phyloP scores from a whole-genome alignment of 2,113 vertebrate species.

The Callaeas wilsoni region DNA sequence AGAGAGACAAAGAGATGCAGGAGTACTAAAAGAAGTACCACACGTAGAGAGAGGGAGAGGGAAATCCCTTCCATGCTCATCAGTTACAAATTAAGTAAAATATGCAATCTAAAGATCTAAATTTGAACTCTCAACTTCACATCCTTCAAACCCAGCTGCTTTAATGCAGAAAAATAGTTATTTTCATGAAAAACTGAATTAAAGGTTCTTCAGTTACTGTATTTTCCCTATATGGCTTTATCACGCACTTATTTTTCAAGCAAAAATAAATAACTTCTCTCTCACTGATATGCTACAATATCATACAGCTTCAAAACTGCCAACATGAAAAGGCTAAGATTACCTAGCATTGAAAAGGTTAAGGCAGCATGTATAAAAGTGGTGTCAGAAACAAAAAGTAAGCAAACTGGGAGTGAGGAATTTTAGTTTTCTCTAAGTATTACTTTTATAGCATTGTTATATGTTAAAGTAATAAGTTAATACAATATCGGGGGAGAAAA shows the following conservation, averaged over 20 bases:
- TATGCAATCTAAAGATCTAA: neutral
- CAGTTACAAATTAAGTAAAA: neutral
- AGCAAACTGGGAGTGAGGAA: neutral
- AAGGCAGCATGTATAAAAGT: neutral
- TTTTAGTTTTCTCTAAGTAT: neutral
- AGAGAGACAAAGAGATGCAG: neutral
- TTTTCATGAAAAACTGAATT: neutral
- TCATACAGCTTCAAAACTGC: neutral
- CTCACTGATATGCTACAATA: neutral
- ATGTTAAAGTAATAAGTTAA: neutral
- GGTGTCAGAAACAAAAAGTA: neutral
- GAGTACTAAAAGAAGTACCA: neutral
- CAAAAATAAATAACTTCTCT: neutral
- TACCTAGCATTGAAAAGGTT: neutral
- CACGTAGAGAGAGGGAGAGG: neutral
- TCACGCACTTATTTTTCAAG: neutral
- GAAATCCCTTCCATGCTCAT: neutral
- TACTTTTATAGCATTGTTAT: neutral
- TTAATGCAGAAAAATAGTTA: neutral
- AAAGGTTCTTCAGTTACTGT: neutral
- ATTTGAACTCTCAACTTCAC: neutral
- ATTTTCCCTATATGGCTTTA: neutral
- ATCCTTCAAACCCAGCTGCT: neutral
- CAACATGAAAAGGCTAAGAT: neutral
- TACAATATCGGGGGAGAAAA: neutral